Conservation (phyloP, 2,113 vertebrate genomes). For the Talpa occidentalis region DNA sequence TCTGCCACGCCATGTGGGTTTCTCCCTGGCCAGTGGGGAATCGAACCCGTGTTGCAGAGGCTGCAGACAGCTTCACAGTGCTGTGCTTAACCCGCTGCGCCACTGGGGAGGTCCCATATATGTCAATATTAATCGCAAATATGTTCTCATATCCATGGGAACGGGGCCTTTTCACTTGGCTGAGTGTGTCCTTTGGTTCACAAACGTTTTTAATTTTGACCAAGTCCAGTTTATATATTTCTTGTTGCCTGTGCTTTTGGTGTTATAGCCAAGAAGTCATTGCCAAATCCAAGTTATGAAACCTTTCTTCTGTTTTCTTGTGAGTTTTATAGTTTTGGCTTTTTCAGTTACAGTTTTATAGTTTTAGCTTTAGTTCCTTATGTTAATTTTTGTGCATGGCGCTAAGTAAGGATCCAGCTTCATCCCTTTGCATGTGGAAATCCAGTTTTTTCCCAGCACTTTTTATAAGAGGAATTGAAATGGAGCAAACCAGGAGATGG, state of each 20-base stretch:
- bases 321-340: background rate
- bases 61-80: no score
- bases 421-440: no score
- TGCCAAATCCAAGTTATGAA: constrained; percentile 47
- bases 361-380: background rate
- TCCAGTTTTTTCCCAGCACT: background rate
- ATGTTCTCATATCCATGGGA: background rate
- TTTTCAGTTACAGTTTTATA: background rate
- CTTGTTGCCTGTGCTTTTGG: constrained; percentile 60
- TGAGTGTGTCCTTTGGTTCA: constrained; percentile 26
- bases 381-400: background rate
- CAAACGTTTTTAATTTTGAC: constrained; percentile 70
- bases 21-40: no score
- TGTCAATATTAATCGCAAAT: background rate
- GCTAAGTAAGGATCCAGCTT: no score
- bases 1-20: no score
- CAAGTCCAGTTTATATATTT: constrained; percentile 45
- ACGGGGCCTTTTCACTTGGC: background rate
- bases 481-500: no score
- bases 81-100: no score
- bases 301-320: constrained; percentile 38
- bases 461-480: background rate
- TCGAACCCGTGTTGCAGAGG: no score
- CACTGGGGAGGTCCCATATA: no score
- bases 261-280: constrained; percentile 59